A percentile compares a stretch with the other conserved stretches of the same genome.
These are phyloP conservation scores for Microtus pennsylvanicus DNA, from an alignment of 2,113 vertebrate genomes.

Conservation along the genomic window DNA sequence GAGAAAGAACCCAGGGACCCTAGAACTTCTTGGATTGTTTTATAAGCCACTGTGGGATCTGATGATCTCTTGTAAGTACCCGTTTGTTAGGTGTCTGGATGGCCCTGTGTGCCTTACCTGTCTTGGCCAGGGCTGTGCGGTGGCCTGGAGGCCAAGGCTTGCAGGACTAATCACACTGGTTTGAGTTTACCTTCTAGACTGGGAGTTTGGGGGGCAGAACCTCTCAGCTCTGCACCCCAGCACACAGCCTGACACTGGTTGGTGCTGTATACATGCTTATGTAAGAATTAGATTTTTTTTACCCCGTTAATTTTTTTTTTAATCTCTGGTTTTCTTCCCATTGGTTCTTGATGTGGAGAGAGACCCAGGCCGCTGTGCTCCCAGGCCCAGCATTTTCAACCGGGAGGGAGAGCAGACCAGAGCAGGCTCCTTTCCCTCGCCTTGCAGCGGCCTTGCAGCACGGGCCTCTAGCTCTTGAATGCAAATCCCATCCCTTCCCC, in stretches of 20 bases:
- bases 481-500: conserved; percentile 79
- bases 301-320: background rate
- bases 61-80: background rate
- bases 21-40: background rate
- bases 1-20: background rate
- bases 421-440: conserved; percentile 52
- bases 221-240: background rate
- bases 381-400: conserved; percentile 15
- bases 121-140: background rate
- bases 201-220: conserved; percentile 9
- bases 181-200: background rate
- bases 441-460: conserved; percentile 26
- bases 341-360: conserved; percentile 36
- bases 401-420: conserved; percentile 4
- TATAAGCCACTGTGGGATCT: conserved; percentile 39
- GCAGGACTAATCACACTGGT: background rate
- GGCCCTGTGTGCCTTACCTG: background rate
- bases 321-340: background rate
- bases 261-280: conserved; percentile 4
- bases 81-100: background rate
- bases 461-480: conserved; percentile 71
- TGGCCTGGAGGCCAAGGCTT: background rate
- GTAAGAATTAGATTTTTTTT: conserved; percentile 27
- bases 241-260: background rate
- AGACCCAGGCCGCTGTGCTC: conserved; percentile 32